Evolutionary conservation across 1,140 invertebrate species (phyloP).

Genomic region (Drosophila busckii): DNA sequence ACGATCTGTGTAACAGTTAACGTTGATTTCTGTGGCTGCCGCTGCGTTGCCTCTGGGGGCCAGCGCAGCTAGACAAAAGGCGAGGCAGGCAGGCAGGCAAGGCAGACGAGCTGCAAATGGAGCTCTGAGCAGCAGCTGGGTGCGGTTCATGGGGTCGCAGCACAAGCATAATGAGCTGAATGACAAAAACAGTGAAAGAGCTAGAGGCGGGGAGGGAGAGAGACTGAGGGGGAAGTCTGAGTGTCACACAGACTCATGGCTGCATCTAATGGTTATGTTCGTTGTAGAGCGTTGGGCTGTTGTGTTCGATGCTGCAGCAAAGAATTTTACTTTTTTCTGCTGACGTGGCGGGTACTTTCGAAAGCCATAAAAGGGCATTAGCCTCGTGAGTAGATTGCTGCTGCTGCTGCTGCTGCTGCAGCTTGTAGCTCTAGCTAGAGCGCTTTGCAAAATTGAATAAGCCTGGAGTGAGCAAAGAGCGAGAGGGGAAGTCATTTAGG

Average conservation of each 20-base stretch:
- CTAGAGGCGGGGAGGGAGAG: not conserved
- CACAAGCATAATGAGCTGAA: constrained; percentile 52
- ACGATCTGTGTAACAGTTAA: constrained; percentile 26
- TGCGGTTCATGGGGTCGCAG: not conserved
- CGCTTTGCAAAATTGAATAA: constrained; percentile 65
- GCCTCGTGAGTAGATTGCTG: constrained; percentile 51
- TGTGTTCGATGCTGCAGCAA: constrained; percentile 20
- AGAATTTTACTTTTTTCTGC: too few species aligned
- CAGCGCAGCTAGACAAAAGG: too few species aligned
- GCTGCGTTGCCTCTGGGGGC: too few species aligned
- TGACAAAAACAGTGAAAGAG: too few species aligned
- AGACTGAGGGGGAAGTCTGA: not conserved
- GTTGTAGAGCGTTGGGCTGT: constrained; percentile 26
- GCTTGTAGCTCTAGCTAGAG: too few species aligned
- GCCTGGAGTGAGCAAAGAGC: constrained; percentile 6
- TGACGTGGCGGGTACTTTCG: constrained; percentile 63
- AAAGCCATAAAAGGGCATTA: constrained; percentile 73
- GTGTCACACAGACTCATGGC: not conserved
- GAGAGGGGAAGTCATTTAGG: constrained; percentile 49
- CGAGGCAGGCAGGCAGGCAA: constrained; percentile 11
- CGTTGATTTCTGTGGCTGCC: constrained; percentile 20
- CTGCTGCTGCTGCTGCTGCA: constrained; percentile 9
- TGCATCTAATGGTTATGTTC: constrained; percentile 30
- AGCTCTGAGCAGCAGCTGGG: constrained; percentile 8
- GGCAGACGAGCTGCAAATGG: constrained; percentile 42